Evolutionary conservation across 2,888 invertebrate species (phyloP).

Genomic region (Punctoribates punctum): DNA sequence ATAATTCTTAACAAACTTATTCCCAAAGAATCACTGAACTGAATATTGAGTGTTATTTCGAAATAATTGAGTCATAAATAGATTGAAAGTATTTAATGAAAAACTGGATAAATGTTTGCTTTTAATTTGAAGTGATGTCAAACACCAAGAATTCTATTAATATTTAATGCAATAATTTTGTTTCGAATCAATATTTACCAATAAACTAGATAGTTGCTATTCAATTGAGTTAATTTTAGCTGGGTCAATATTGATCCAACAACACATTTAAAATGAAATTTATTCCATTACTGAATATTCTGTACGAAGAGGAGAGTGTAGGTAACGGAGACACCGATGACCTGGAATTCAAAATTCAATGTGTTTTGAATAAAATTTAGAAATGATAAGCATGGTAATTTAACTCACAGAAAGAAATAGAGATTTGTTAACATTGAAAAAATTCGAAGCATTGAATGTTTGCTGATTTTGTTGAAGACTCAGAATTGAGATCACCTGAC

Average conservation of each 20-base stretch:
- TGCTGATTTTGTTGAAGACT: not conserved
- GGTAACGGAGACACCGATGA: not conserved
- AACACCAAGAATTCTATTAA: not conserved
- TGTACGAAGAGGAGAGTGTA: not conserved
- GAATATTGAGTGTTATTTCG: too few relatives aligned
- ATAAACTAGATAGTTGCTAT: not conserved
- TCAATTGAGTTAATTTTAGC: not conserved
- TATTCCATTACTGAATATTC: too few relatives aligned
- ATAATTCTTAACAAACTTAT: too few relatives aligned
- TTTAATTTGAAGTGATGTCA: not conserved
- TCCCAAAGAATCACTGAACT: too few relatives aligned
- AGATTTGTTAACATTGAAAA: slow-evolving; percentile 14
- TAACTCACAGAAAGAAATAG: not conserved
- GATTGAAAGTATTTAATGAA: not conserved
- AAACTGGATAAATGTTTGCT: not conserved
- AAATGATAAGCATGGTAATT: too few relatives aligned
- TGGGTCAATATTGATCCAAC: not conserved
- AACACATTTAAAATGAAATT: too few relatives aligned
- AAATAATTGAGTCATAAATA: too few relatives aligned
- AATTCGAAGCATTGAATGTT: slow-evolving; percentile 3
- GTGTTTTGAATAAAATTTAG: not conserved
- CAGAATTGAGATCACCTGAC: not conserved
- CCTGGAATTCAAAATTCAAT: not conserved
- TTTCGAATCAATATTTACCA: not conserved
- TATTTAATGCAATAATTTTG: not conserved